Conservation (phyloP, 2,113 vertebrate species). For the Hippocampus barbouri region DNA sequence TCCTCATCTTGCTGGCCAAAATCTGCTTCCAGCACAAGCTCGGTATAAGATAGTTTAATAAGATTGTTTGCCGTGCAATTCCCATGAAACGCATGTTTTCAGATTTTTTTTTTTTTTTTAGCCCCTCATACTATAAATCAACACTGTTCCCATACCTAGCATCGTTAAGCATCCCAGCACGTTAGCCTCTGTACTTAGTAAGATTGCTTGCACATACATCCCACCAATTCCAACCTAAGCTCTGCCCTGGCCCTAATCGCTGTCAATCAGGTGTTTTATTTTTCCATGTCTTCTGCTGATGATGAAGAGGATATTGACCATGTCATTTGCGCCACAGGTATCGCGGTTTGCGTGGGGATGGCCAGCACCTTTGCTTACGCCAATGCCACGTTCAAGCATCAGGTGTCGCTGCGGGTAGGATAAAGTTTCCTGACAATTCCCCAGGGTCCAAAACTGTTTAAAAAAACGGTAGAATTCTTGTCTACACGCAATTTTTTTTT, state of each 20-base stretch:
- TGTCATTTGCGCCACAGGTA: conserved; percentile 72
- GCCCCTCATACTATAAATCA: no score
- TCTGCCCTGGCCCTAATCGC: neutral
- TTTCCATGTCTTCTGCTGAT: neutral
- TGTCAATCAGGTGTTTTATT: no score
- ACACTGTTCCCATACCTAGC: no score
- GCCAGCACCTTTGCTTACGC: conserved; percentile 94
- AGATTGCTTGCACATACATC: neutral
- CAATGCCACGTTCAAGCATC: conserved; percentile 88
- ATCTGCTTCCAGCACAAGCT: conserved; percentile 97
- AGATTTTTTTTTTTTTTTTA: no score
- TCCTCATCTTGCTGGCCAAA: conserved; percentile 92
- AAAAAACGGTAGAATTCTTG: neutral
- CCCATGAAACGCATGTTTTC: no score
- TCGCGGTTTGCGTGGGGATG: conserved; percentile 93
- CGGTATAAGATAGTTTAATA: conserved; percentile 63
- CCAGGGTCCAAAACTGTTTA: neutral
- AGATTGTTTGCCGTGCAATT: no score
- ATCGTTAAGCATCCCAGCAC: neutral
- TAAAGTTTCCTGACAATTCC: neutral
- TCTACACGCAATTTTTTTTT: no score
- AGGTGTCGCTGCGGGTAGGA: conserved; percentile 90
- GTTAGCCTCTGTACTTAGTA: neutral
- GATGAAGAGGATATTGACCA: conserved; percentile 3
- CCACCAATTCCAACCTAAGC: neutral